Conservation (phyloP, 2,797 vertebrate species). For the Remorina albescens region DNA sequence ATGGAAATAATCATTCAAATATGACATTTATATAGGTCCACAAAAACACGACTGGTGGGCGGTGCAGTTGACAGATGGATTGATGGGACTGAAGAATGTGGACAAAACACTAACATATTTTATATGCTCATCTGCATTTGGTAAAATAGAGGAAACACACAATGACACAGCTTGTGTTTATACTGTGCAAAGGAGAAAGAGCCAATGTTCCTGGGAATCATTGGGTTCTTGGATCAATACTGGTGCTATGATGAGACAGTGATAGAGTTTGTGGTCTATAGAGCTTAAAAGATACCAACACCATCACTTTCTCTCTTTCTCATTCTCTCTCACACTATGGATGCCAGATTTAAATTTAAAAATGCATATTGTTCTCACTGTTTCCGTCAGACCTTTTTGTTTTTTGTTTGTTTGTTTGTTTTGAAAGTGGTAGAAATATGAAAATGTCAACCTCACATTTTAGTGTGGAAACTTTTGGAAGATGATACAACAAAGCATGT, state of each 20-base stretch:
- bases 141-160: conserved; percentile 40
- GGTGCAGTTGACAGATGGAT: not conserved
- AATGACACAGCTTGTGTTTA: conserved; percentile 54
- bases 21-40: not conserved
- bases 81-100: conserved; percentile 12
- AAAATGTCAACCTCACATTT: conserved; percentile 4
- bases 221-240: conserved; percentile 76
- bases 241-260: conserved; percentile 78
- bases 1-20: not conserved
- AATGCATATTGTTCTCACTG: not conserved
- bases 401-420: no score
- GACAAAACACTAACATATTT: conserved; percentile 23
- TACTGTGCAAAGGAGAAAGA: conserved; percentile 60
- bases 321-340: conserved; percentile 8
- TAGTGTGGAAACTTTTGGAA: conserved; percentile 1
- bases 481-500: not conserved
- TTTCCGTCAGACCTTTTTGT: no score
- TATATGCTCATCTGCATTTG: conserved; percentile 53
- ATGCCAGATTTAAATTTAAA: conserved; percentile 8
- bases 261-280: conserved; percentile 76
- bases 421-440: not conserved
- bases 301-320: conserved; percentile 38
- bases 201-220: conserved; percentile 67
- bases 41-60: not conserved
- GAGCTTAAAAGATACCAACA: conserved; percentile 66